These are phyloP conservation scores for Harmothoe impar DNA, from an alignment of 2,888 invertebrate genomes.

Conservation along the genomic window DNA sequence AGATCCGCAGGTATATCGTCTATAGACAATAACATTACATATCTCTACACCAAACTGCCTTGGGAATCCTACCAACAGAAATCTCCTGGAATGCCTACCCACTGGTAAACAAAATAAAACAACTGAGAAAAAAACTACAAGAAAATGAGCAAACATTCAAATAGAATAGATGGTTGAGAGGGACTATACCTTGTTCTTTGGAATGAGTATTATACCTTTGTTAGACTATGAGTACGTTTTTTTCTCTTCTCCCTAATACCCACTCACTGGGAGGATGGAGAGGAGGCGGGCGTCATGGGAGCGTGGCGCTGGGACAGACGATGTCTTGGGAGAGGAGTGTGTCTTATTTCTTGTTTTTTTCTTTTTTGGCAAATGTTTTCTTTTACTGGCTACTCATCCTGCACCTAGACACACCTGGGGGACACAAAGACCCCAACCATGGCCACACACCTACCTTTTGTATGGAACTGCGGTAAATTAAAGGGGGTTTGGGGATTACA, in stretches of 20 bases:
- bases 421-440: not conserved
- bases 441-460: conserved; percentile 29
- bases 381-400: not conserved
- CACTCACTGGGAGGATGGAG: not conserved
- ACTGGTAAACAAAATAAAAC: too few relatives aligned
- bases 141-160: conserved; percentile 24
- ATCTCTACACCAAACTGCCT: not conserved
- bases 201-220: conserved; percentile 24
- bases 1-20: too few relatives aligned
- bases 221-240: not conserved
- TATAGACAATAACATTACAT: not conserved
- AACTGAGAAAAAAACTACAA: not conserved
- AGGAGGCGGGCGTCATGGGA: not conserved
- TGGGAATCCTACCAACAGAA: not conserved
- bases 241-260: not conserved
- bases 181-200: not conserved
- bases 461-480: not conserved
- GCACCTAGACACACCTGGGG: not conserved
- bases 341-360: too few relatives aligned
- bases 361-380: not conserved
- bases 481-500: too few relatives aligned
- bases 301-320: not conserved
- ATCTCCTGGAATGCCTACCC: not conserved
- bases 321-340: not conserved
- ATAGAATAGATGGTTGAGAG: not conserved